Evolutionary conservation across 53 echinoderm and acorn worm genomes (phyloP), one percentile per base, ranked within the genome.

Genomic region (Mesocentrotus franciscanus): DNA sequence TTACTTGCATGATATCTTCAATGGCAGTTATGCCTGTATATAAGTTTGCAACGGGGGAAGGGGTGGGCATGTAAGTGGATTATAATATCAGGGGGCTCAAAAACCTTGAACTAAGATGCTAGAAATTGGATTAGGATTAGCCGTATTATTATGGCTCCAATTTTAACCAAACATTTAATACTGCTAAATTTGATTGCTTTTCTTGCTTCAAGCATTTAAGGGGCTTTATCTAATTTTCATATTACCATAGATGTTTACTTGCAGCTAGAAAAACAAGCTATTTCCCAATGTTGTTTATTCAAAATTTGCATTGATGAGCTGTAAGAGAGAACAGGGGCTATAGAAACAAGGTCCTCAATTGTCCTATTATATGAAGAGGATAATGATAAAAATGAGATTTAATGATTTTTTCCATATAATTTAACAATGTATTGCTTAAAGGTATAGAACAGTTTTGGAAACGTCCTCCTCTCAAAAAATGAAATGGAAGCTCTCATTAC

Each of bases 111-210:
- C 29, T 36, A 13, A 60, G 90, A 90, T 90, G 58, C 30, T 90
- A 58, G 8, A 85, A 85, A 85, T 85, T 56, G 90, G 90, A 90
- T 90, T 90, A n/a, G 60, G 90, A 90, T 90, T 60, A 90, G 5
- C 24, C 14, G 60, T 26, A n/a, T 26, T 90, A 58, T 90, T 90
- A 60, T 15, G 26, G 16, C 60, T 60, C 32, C 58, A 90, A 27
- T 90, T 90, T 27, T 17, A 59, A 20, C 90, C 56, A 90, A 29
- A 60, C 60, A 90, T n/a, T n/a, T 26, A 60, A 29, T 49, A 1
- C 60, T 8, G 29, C 26, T n/a, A 60, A 32, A 90, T 90, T 90
- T 90, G 90, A 90, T 90, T 90, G 90, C 90, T 27, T 90, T 60
- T 60, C 90, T 60, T 60, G 58, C 90, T 60, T 60, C 20, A 18